phyloP scores from a whole-genome alignment of 2,797 vertebrate species.

The Tapirus indicus region DNA sequence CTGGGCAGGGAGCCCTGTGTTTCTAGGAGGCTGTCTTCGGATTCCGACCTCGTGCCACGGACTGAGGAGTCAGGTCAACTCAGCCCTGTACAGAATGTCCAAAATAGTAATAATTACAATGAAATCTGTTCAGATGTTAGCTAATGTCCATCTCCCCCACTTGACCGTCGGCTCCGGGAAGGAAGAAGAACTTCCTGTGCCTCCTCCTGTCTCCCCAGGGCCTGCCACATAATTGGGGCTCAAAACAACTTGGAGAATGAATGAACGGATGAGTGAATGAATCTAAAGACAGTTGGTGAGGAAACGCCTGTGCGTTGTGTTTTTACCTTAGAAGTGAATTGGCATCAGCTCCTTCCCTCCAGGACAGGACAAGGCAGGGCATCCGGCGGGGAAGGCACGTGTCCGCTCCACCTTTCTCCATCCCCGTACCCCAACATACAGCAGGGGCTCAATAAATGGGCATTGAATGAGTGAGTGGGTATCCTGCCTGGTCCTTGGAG shows the following conservation, averaged over 20 bases:
- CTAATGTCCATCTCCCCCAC: background rate
- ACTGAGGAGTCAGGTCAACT: background rate
- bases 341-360: background rate
- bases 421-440: background rate
- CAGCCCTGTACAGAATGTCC: background rate
- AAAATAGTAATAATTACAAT: background rate
- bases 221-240: background rate
- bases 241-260: background rate
- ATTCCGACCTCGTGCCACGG: background rate
- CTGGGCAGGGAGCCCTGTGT: background rate
- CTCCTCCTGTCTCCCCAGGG: background rate
- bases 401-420: too few relatives aligned
- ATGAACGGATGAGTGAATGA: background rate
- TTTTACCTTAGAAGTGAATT: background rate
- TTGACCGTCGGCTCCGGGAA: background rate
- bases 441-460: background rate
- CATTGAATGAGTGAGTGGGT: background rate
- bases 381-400: background rate
- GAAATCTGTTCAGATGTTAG: background rate
- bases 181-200: background rate
- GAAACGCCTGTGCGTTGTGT: background rate
- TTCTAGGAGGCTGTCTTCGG: background rate
- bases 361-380: too few relatives aligned
- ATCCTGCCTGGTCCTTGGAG: background rate
- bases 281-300: background rate